These are phyloP conservation scores for Trissoscelio sp. DNA, from an alignment of 2,888 invertebrate genomes.

Conservation along the genomic window DNA sequence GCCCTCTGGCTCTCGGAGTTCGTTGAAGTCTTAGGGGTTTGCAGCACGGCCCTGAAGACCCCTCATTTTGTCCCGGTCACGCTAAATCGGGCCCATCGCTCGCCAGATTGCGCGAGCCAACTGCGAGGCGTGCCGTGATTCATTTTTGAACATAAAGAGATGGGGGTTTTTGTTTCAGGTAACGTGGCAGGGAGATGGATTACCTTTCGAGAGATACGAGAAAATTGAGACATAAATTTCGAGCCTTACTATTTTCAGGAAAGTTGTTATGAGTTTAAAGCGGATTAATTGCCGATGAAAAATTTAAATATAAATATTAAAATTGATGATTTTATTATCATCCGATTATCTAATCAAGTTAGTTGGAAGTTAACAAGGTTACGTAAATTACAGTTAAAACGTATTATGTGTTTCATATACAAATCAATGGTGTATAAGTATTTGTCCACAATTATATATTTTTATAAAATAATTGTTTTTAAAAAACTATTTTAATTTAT, in stretches of 20 bases:
- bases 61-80: slow-evolving; percentile 71
- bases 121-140: slow-evolving; percentile 57
- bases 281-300: background rate
- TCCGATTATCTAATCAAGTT: too few species aligned
- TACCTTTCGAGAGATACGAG: slow-evolving; percentile 13
- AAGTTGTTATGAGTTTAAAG: slow-evolving; percentile 4
- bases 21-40: slow-evolving; percentile 72
- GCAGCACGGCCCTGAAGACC: slow-evolving; percentile 62
- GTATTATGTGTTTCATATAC: too few species aligned
- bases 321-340: too few species aligned
- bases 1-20: slow-evolving; percentile 78
- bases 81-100: slow-evolving; percentile 62
- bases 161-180: slow-evolving; percentile 41
- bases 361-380: too few species aligned
- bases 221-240: slow-evolving; percentile 61
- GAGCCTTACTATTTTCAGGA: slow-evolving; percentile 5
- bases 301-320: slow-evolving; percentile 2
- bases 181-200: slow-evolving; percentile 31
- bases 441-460: too few species aligned
- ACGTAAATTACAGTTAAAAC: too few species aligned
- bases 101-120: slow-evolving; percentile 63
- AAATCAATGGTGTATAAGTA: too few species aligned
- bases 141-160: slow-evolving; percentile 31
- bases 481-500: too few species aligned
- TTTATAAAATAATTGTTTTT: too few species aligned